A percentile compares a stretch with the other conserved stretches of the same genome.
These are phyloP conservation scores for Gallinago stenura DNA, from an alignment of 2,797 vertebrate genomes.

Conservation along the genomic window DNA sequence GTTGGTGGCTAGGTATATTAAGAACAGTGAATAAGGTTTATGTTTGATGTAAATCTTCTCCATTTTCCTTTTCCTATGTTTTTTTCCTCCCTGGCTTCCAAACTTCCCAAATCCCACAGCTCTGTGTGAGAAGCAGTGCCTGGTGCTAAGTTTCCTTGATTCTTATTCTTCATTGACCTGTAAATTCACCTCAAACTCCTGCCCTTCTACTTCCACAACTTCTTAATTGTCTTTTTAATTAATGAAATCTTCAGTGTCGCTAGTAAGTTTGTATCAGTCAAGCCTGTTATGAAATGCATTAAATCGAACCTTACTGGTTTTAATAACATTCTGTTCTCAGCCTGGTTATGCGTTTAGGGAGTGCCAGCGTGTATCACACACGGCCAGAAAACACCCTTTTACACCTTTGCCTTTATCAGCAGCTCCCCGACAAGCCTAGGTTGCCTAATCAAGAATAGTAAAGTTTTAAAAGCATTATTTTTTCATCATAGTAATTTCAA, in stretches of 20 bases:
- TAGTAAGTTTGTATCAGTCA: neutral
- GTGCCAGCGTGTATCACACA: neutral
- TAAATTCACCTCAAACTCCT: conserved; percentile 6
- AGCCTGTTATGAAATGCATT: neutral
- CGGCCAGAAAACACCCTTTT: neutral
- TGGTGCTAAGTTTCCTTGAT: neutral
- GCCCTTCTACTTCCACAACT: neutral
- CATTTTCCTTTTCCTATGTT: neutral
- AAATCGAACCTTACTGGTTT: neutral
- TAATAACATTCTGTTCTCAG: neutral
- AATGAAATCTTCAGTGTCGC: neutral
- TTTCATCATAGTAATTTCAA: neutral
- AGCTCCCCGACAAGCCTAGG: neutral
- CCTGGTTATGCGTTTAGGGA: neutral
- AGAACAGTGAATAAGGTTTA: neutral
- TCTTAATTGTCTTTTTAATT: conserved; percentile 31
- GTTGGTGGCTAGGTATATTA: neutral
- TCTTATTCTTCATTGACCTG: neutral
- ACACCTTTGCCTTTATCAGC: neutral
- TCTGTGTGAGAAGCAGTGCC: neutral
- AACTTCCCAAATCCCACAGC: neutral
- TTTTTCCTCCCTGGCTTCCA: neutral
- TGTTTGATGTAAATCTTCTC: neutral
- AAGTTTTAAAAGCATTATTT: neutral
- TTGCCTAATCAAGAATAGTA: neutral